Evolutionary conservation across 1,140 invertebrate genomes (phyloP), one percentile per base, ranked within the genome.

Genomic region (Brachionus rotundiformis): DNA sequence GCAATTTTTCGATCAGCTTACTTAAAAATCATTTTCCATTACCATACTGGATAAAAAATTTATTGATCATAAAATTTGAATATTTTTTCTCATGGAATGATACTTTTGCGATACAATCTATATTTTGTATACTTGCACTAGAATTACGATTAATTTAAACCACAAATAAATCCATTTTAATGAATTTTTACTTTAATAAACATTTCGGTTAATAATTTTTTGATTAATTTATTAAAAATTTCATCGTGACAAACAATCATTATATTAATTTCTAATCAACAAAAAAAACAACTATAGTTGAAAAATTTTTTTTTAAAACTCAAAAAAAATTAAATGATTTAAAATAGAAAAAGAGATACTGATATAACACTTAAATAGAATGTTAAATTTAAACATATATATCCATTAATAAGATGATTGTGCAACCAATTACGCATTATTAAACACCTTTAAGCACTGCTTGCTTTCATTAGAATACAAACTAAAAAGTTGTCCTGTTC

Each of bases 211-310:
- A 41, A n/a, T n/a, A n/a, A 41, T 49, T 49, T 44, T 49, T 49
- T 49, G 13, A 49, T 49, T 49, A 49, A 49, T 49, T 49, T 49
- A 49, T 49, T 49, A 49, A 49, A 49, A 49, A 49, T 49, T 49
- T 49, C 47, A 49, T 49, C 47, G 16, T 49, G 47, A 49, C 47
- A 49, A 49, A 49, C 47, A 41, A 41, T 41, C 39, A 49, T 49
- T 49, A 36, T 39, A 49, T 25, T 54, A 54, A 23, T 54, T 54
- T 54, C 47, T 54, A 54, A 54, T 49, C 47, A 49, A 49, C 47
- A 16, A 49, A 49, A 49, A 49, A 49, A 49, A 49, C 47, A 49
- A 49, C 47, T 16, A 23, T 23, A 49, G 13, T 49, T 49, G 47
- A 54, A 54, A 54, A 41, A 41, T 13, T 7, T 23, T 54, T 8